Conservation (phyloP, 2,113 vertebrate species). For the Salvator merianae region DNA sequence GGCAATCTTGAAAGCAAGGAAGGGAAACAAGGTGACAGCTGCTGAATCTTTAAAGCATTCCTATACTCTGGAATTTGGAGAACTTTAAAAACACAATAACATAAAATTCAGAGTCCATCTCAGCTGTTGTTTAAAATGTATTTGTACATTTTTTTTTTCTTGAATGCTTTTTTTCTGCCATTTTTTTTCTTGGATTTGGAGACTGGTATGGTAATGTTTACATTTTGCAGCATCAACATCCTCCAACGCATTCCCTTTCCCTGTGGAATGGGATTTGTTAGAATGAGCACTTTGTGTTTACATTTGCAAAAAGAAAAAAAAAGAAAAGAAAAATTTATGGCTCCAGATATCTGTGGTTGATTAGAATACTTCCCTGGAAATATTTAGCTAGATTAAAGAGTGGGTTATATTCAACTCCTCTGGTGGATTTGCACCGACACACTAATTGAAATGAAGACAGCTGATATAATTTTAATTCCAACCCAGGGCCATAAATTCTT, state of each 20-base stretch:
- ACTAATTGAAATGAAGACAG: conserved; percentile 63
- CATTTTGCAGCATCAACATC: neutral
- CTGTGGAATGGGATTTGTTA: conserved; percentile 44
- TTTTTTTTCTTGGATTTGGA: neutral
- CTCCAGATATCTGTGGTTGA: conserved; percentile 29
- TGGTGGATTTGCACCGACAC: conserved; percentile 42
- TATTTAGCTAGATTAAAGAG: conserved; percentile 42
- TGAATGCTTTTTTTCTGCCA: neutral
- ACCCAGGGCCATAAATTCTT: conserved; percentile 59
- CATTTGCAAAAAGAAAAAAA: conserved; percentile 59
- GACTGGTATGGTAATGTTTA: conserved; percentile 10
- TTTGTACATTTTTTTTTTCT: conserved; percentile 38
- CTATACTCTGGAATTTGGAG: conserved; percentile 36
- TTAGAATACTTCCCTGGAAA: conserved; percentile 53
- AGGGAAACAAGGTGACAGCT: conserved; percentile 55
- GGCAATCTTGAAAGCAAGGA: conserved; percentile 48
- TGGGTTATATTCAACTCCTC: conserved; percentile 21
- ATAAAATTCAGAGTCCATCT: conserved; percentile 18
- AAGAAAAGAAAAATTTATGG: conserved; percentile 6
- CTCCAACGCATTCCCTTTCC: neutral
- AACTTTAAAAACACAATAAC: too few species aligned
- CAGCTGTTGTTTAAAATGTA: neutral
- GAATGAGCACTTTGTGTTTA: conserved; percentile 71
- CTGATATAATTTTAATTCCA: conserved; percentile 64
- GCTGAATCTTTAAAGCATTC: conserved; percentile 31